Percentiles rank a stretch among this genome's conserved stretches.
phyloP scores from a whole-genome alignment of 2,113 vertebrate genomes.

The Indri indri region DNA sequence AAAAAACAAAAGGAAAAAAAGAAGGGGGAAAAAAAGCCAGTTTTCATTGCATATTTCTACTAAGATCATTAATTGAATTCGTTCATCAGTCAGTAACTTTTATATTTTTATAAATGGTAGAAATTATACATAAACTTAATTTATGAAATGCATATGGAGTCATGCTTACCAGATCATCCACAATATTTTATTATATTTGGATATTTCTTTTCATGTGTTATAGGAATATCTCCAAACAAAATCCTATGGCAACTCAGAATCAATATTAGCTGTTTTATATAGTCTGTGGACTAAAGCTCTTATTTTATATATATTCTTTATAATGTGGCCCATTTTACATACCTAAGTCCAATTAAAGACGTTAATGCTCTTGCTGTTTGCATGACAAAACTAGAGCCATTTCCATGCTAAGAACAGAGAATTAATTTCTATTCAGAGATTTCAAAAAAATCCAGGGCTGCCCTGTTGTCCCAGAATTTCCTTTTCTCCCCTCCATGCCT shows the following conservation, averaged over 20 bases:
- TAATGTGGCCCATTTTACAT: not conserved
- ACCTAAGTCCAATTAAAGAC: not conserved
- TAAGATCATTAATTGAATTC: not conserved
- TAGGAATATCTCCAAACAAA: not conserved
- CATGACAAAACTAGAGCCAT: not conserved
- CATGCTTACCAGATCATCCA: not conserved
- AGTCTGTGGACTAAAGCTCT: not conserved
- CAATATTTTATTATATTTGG: not conserved
- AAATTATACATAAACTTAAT: not conserved
- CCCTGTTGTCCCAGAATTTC: not conserved
- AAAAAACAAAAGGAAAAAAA: too few relatives aligned
- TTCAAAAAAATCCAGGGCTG: not conserved
- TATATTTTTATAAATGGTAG: not conserved
- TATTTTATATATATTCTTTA: not conserved
- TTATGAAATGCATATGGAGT: not conserved
- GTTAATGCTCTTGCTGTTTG: not conserved
- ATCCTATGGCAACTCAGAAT: not conserved
- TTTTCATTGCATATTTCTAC: not conserved
- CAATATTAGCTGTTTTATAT: not conserved
- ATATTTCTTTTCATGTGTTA: not conserved
- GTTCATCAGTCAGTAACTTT: not conserved
- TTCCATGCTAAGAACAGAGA: not conserved
- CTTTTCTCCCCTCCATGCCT: not conserved
- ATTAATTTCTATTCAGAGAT: not conserved
- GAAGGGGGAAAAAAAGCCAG: too few relatives aligned